phyloP scores from a whole-genome alignment of 1,140 invertebrate genomes.

The Neuroterus valhalla region DNA sequence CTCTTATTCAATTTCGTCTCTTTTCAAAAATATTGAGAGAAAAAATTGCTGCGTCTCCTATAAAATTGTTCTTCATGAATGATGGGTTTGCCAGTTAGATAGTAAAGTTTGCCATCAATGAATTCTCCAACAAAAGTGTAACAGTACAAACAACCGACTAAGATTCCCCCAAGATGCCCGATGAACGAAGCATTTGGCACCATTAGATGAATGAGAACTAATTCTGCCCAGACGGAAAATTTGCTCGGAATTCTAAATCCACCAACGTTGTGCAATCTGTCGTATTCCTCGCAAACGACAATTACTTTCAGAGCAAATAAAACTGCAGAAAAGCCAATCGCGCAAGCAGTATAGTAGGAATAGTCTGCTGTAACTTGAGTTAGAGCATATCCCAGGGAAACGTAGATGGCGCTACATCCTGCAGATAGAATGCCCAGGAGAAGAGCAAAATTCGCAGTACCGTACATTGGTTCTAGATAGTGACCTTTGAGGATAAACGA shows the following conservation, averaged over 20 bases:
- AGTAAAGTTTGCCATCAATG: constrained; percentile 71
- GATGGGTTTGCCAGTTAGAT: constrained; percentile 68
- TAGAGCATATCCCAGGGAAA: constrained; percentile 70
- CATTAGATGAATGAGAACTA: constrained; percentile 81
- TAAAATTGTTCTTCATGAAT: constrained; percentile 72
- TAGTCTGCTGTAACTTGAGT: constrained; percentile 68
- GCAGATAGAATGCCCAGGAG: constrained; percentile 77
- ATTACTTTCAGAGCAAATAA: constrained; percentile 84
- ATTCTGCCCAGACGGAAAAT: constrained; percentile 81
- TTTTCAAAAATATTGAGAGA: constrained; percentile 5
- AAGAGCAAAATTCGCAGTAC: constrained; percentile 77
- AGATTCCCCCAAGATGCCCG: constrained; percentile 83
- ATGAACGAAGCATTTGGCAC: constrained; percentile 79
- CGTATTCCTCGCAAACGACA: constrained; percentile 72
- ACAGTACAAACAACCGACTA: constrained; percentile 80
- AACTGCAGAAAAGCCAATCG: constrained; percentile 81
- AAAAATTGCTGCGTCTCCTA: constrained; percentile 51
- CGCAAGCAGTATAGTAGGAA: constrained; percentile 77
- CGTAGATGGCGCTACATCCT: constrained; percentile 76
- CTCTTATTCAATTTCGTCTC: background rate
- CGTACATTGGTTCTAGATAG: constrained; percentile 77
- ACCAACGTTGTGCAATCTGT: constrained; percentile 70
- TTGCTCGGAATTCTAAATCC: constrained; percentile 78
- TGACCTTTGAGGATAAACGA: constrained; percentile 82
- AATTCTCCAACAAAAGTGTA: constrained; percentile 78